These are phyloP conservation scores for Lordiphosa stackelbergi DNA, from an alignment of 1,140 invertebrate species.

Conservation along the genomic window DNA sequence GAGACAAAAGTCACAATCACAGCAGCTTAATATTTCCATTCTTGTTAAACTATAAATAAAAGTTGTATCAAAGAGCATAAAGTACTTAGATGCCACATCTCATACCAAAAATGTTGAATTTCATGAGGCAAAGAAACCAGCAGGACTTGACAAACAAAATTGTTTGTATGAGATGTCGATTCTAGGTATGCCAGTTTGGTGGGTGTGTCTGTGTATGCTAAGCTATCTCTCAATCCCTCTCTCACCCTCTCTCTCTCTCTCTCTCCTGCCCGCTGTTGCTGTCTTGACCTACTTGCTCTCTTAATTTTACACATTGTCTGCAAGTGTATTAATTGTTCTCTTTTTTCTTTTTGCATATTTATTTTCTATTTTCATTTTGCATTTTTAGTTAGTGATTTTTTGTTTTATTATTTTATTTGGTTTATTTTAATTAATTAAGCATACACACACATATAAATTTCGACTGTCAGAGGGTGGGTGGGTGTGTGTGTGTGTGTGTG, in stretches of 20 bases:
- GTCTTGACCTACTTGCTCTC: not conserved
- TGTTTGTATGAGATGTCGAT: no score
- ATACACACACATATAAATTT: not conserved
- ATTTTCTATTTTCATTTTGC: not conserved
- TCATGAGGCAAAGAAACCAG: no score
- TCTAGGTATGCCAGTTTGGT: no score
- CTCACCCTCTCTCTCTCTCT: not conserved
- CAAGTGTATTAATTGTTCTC: slow-evolving; percentile 57
- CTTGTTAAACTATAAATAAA: no score
- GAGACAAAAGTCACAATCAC: no score
- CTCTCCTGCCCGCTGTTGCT: not conserved
- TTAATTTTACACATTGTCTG: slow-evolving; percentile 77
- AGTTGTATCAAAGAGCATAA: no score
- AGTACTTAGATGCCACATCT: no score
- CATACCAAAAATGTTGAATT: no score
- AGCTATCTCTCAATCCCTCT: not conserved
- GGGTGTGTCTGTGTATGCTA: no score
- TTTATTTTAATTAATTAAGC: not conserved
- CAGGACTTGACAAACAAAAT: no score
- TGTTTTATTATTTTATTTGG: not conserved
- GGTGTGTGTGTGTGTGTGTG: slow-evolving; percentile 1
- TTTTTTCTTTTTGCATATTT: no score
- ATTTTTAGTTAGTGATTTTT: not conserved
- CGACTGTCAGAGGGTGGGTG: slow-evolving; percentile 8
- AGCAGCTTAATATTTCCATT: no score